Conservation (phyloP, 1,140 invertebrate genomes). For the Adoxophyes honmai region DNA sequence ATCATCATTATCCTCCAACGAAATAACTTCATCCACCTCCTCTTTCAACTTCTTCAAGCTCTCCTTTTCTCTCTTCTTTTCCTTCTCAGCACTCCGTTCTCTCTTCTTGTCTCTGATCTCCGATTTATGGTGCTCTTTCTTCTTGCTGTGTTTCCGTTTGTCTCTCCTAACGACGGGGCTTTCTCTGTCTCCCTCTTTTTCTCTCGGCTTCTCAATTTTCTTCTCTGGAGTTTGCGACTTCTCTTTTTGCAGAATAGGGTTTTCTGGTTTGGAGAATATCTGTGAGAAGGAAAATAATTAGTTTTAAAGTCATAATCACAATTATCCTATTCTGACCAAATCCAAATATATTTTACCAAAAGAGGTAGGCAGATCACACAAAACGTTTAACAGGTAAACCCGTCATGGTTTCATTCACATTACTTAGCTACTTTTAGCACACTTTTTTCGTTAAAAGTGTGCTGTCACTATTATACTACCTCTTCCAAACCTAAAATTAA, state of each 20-base stretch:
- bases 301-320: no score
- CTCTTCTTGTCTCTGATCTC: conserved; percentile 43
- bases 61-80: conserved; percentile 35
- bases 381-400: no score
- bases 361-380: no score
- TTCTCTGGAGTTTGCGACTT: conserved; percentile 21
- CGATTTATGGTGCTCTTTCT: conserved; percentile 50
- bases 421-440: no score
- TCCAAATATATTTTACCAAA: no score
- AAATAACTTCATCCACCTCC: conserved; percentile 57
- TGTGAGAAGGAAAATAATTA: background rate
- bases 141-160: conserved; percentile 42
- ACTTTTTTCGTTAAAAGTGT: no score
- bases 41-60: conserved; percentile 31
- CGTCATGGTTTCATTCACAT: no score
- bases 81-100: conserved; percentile 14
- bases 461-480: no score
- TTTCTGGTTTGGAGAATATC: conserved; percentile 7
- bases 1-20: conserved; percentile 64
- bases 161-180: conserved; percentile 32
- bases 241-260: conserved; percentile 16
- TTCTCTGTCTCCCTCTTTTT: conserved; percentile 16
- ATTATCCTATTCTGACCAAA: no score
- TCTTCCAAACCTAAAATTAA: no score
- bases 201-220: conserved; percentile 24